phyloP scores from a whole-genome alignment of 1,140 invertebrate species.

The Gonatopus flavifemur region DNA sequence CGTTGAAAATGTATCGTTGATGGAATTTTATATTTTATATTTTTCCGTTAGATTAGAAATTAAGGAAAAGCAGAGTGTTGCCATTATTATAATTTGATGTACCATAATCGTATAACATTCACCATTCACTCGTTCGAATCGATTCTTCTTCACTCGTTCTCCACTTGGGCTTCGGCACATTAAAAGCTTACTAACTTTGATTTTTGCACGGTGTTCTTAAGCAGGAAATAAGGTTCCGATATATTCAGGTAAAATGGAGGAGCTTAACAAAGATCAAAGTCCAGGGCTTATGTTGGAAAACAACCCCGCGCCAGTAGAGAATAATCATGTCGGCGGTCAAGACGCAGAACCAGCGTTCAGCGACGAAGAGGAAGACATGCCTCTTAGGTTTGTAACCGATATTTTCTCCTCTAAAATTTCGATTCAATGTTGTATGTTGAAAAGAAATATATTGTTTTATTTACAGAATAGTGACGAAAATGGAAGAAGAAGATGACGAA shows the following conservation, averaged over 20 bases:
- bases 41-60: no score
- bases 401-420: background rate
- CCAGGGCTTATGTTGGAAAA: slow-evolving; percentile 53
- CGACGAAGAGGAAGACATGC: slow-evolving; percentile 75
- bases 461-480: slow-evolving; percentile 47
- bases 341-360: slow-evolving; percentile 74
- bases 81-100: no score
- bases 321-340: slow-evolving; percentile 60
- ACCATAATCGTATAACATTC: slow-evolving; percentile 15
- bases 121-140: slow-evolving; percentile 24
- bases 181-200: slow-evolving; percentile 49
- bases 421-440: background rate
- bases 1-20: no score
- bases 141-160: background rate
- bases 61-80: no score
- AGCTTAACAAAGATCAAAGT: slow-evolving; percentile 61
- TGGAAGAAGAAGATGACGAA: slow-evolving; percentile 80
- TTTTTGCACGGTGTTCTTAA: slow-evolving; percentile 47
- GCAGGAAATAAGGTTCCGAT: slow-evolving; percentile 55
- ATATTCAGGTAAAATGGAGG: slow-evolving; percentile 60
- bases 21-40: no score
- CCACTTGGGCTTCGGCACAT: slow-evolving; percentile 28
- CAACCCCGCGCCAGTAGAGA: slow-evolving; percentile 38
- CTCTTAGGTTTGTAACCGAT: slow-evolving; percentile 42
- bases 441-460: no score